Base-by-base conservation (phyloP, 2,797 vertebrate species). In the Alcedo quadribrachys region DNA sequence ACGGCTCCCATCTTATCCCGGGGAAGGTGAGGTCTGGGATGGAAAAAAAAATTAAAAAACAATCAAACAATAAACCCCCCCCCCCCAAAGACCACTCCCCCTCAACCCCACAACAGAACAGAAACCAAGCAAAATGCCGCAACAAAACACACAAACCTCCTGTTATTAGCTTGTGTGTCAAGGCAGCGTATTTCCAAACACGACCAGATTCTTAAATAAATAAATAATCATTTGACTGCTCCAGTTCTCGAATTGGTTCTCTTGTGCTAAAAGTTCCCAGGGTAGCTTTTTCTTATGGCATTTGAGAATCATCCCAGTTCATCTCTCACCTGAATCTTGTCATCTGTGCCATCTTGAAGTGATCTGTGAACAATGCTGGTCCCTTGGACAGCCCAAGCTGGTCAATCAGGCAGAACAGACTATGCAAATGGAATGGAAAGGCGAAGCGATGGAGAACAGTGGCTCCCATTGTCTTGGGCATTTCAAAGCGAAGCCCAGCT, bases 371-470 rank as follows among this genome's bases (percentile, higher is more conserved):
- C 98, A 98, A 98, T 97, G 95, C 97, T 73, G 92, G 85, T 96
- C 96, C 97, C 97, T 94, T 94, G 96, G 96, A 95, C 97, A 91
- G 96, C 95, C 97, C 97, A 93, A 95, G 97, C 97, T 96, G 97
- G 97, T 97, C 97, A 98, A 85, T 98, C 98, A 98, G 97, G 97
- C 98, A 98, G 97, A 98, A 98, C 98, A 96, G 97, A 97, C 98
- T 98, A 98, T 98, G 98, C 98, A 98, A 98, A 98, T 98, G 96
- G 76, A 81, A 92, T 87, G 96, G 97, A 94, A 97, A 97, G 96
- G 97, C 97, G 94, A 96, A 97, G 96, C 95, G 94, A 95, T 92
- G 92, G 96, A 96, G 96, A 98, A 98, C 98, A 98, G 96, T 97
- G 97, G 97, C 87, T 89, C 93, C 97, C 97, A 98, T 98, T 98